Evolutionary conservation across 2,113 vertebrate genomes (phyloP).

Genomic region (Chelonoidis abingdonii): DNA sequence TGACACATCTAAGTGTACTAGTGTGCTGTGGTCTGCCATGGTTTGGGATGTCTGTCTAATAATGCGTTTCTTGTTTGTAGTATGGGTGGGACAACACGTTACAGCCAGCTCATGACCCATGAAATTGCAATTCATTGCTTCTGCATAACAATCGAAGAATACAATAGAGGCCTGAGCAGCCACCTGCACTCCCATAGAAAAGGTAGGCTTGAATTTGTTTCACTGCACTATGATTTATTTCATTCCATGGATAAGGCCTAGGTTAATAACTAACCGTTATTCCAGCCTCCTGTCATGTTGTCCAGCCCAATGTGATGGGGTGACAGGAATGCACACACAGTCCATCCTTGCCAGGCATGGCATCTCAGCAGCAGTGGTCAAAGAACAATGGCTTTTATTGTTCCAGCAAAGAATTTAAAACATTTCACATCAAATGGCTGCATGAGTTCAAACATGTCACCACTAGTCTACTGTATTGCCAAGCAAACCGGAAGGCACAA

Average conservation of each 20-base stretch:
- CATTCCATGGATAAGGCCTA: neutral
- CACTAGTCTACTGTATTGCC: neutral
- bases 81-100: neutral
- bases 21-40: rapidly evolving
- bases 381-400: slow-evolving; percentile 69
- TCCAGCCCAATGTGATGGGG: neutral
- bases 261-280: slow-evolving; percentile 44
- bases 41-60: neutral
- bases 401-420: slow-evolving; percentile 65
- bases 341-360: slow-evolving; percentile 5
- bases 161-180: neutral
- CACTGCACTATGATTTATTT: neutral
- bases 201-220: neutral
- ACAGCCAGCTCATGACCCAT: neutral
- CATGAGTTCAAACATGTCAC: slow-evolving; percentile 55
- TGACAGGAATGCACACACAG: neutral
- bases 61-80: neutral
- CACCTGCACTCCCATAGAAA: neutral
- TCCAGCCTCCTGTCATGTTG: neutral
- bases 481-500: neutral
- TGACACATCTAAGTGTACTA: neutral
- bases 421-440: slow-evolving; percentile 63
- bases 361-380: neutral
- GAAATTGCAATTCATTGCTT: neutral
- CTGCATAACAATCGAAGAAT: rapidly evolving